Percentiles rank a stretch among this genome's conserved stretches.
phyloP scores from a whole-genome alignment of 2,113 vertebrate species.

The Pachypanchax playfairii region DNA sequence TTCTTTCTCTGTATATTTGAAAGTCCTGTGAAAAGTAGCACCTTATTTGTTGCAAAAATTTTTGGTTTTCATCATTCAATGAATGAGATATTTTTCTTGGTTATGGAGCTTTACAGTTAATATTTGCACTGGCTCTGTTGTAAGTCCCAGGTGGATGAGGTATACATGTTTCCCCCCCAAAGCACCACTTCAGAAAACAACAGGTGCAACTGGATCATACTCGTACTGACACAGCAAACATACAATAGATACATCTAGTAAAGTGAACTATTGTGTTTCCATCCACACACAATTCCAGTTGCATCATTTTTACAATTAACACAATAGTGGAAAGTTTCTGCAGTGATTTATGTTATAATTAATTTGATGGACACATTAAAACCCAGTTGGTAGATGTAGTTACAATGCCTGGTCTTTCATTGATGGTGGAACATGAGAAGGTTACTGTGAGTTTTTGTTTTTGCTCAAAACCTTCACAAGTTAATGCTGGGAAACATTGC shows the following conservation, averaged over 20 bases:
- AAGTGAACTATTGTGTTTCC: background rate
- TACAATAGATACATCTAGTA: background rate
- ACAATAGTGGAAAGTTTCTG: background rate
- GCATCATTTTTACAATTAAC: constrained; percentile 13
- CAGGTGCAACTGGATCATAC: background rate
- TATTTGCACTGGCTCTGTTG: background rate
- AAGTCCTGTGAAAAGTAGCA: background rate
- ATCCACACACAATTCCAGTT: constrained; percentile 1
- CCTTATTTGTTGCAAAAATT: background rate
- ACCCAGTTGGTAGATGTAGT: constrained; percentile 50
- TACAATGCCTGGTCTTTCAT: constrained; percentile 57
- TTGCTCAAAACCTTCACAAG: constrained; percentile 51
- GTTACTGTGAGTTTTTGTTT: constrained; percentile 33
- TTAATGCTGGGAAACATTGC: constrained; percentile 41
- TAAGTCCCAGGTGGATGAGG: background rate
- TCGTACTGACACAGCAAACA: background rate
- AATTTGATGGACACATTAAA: too few relatives aligned
- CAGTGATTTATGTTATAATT: too few relatives aligned
- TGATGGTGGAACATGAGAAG: constrained; percentile 57
- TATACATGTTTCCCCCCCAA: background rate
- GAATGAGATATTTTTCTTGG: background rate
- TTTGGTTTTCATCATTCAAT: background rate
- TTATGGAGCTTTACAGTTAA: background rate
- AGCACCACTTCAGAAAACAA: background rate
- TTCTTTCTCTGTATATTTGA: too few relatives aligned